These are phyloP conservation scores for Coranthus polyacanthus DNA, from an alignment of 2,797 vertebrate genomes.

Conservation along the genomic window DNA sequence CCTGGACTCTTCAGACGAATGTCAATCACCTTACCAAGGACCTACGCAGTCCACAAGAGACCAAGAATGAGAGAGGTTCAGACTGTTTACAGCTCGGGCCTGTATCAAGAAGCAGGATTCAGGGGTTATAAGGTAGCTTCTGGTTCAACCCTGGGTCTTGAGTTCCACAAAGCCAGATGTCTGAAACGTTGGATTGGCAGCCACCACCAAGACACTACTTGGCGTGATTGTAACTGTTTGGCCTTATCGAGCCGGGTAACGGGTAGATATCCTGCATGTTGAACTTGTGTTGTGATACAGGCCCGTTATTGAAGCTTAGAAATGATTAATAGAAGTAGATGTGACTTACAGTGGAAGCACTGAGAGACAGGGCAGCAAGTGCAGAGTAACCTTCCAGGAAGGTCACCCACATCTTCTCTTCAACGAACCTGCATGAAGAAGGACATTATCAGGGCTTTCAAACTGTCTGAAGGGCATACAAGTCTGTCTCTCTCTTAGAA, in stretches of 20 bases:
- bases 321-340: neutral
- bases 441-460: neutral
- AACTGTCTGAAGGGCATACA: neutral
- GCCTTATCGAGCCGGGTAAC: too few relatives aligned
- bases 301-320: neutral
- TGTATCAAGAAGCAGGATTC: too few relatives aligned
- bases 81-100: too few relatives aligned
- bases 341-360: constrained; percentile 85
- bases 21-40: constrained; percentile 89
- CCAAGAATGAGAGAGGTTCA: neutral
- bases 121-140: neutral
- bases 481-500: neutral
- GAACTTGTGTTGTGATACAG: neutral
- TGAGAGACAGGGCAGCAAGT: constrained; percentile 90
- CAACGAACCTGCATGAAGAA: constrained; percentile 89
- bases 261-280: too few relatives aligned
- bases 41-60: constrained; percentile 72
- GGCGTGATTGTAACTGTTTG: too few relatives aligned
- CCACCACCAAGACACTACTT: too few relatives aligned
- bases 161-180: too few relatives aligned
- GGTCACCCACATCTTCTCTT: constrained; percentile 99
- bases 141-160: too few relatives aligned
- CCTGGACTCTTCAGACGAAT: constrained; percentile 94
- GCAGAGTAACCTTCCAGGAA: constrained; percentile 98
- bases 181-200: too few relatives aligned